Evolutionary conservation across 2,113 vertebrate species (phyloP).

Genomic region (Meleagris gallopavo): DNA sequence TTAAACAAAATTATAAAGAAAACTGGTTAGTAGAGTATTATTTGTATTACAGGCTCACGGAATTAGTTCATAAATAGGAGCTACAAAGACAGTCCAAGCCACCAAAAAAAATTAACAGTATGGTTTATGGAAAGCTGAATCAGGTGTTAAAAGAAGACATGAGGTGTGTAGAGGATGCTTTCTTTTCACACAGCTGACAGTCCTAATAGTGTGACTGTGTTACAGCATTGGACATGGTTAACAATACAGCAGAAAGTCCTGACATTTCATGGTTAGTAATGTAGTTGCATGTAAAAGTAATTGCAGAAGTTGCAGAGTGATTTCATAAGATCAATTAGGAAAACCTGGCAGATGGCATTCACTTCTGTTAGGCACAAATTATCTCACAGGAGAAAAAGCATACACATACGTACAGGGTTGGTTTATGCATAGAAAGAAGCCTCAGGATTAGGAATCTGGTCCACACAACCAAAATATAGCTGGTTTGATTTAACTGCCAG

Average conservation of each 20-base stretch:
- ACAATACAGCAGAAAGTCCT: neutral
- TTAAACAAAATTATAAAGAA: neutral
- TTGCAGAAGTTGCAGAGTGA: neutral
- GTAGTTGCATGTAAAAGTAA: neutral
- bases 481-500: neutral
- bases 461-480: fast-evolving
- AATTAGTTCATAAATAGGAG: fast-evolving
- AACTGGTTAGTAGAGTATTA: neutral
- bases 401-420: fast-evolving
- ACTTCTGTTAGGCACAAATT: neutral
- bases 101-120: neutral
- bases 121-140: neutral
- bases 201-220: neutral
- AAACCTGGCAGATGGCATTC: too few relatives aligned
- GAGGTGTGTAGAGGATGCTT: too few relatives aligned
- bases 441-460: neutral
- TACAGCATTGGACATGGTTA: neutral
- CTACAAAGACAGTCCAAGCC: neutral
- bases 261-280: neutral
- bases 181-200: neutral
- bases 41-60: neutral
- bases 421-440: neutral
- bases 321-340: neutral
- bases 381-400: neutral
- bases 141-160: neutral